A percentile compares a stretch with the other conserved stretches of the same genome.
These are phyloP conservation scores for Stegastes partitus DNA, from an alignment of 2,113 vertebrate genomes.

Conservation along the genomic window DNA sequence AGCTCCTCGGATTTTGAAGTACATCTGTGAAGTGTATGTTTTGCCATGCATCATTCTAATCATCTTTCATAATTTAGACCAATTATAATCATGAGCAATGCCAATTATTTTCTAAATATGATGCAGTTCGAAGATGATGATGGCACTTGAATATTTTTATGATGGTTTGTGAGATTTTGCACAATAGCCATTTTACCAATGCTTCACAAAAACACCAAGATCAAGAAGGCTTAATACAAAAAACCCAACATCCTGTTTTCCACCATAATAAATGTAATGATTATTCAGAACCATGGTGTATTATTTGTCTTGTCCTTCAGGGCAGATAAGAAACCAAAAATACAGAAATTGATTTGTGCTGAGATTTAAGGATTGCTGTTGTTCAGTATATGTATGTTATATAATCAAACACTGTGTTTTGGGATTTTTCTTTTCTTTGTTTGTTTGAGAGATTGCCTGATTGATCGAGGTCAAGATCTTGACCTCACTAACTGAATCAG, in stretches of 20 bases:
- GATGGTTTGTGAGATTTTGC: not conserved
- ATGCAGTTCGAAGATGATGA: not conserved
- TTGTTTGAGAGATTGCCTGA: not conserved
- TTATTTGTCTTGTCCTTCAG: not conserved
- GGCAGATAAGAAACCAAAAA: not conserved
- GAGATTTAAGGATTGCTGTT: not conserved
- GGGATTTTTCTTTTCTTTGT: not conserved
- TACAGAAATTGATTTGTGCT: too few relatives aligned
- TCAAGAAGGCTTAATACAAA: not conserved
- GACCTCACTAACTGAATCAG: not conserved
- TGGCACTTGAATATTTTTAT: not conserved
- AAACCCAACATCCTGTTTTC: not conserved
- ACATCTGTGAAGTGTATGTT: not conserved
- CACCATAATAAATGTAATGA: not conserved
- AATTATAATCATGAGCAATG: conserved; percentile 34
- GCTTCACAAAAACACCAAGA: not conserved
- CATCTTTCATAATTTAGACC: conserved; percentile 20
- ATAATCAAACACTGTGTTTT: not conserved
- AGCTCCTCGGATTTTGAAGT: conserved; percentile 13
- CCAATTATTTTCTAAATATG: conserved; percentile 3
- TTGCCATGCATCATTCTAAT: conserved; percentile 1
- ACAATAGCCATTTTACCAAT: not conserved
- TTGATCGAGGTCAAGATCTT: not conserved
- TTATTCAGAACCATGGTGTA: not conserved
- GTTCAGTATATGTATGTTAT: not conserved